Conservation (phyloP, 2,888 invertebrate genomes). For the Cryptops parisi region DNA sequence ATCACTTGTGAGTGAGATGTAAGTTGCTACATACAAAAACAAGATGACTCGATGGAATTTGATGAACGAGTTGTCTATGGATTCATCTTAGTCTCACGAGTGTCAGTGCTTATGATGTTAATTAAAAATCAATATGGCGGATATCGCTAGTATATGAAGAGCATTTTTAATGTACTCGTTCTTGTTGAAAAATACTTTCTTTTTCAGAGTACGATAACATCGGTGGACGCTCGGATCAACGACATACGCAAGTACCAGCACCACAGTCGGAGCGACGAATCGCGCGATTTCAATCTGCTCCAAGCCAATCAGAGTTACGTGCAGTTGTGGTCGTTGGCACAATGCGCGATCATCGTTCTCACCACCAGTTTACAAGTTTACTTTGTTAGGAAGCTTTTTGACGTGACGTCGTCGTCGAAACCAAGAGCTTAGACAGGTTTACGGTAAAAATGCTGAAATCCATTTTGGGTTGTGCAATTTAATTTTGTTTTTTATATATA, state of each 20-base stretch:
- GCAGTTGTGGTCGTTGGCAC: constrained; percentile 73
- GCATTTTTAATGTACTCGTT: background rate
- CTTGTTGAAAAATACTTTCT: background rate
- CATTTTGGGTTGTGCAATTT: too few relatives aligned
- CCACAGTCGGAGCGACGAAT: constrained; percentile 60
- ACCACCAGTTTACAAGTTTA: constrained; percentile 69
- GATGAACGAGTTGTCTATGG: too few relatives aligned
- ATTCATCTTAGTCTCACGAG: too few relatives aligned
- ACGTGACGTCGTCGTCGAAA: constrained; percentile 35
- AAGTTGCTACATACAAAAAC: too few relatives aligned
- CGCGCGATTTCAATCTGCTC: constrained; percentile 65
- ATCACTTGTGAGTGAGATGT: too few relatives aligned
- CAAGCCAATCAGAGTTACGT: constrained; percentile 71
- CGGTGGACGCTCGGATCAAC: constrained; percentile 23
- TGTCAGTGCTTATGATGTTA: background rate
- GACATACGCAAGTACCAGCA: constrained; percentile 65
- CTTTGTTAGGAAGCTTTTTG: constrained; percentile 78
- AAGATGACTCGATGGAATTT: too few relatives aligned
- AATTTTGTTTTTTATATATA: too few relatives aligned
- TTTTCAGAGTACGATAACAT: constrained; percentile 20
- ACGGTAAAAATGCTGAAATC: too few relatives aligned
- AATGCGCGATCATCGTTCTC: constrained; percentile 63
- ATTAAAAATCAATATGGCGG: background rate
- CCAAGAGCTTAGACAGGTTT: constrained; percentile 42
- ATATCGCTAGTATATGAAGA: too few relatives aligned